A percentile compares a stretch with the other conserved stretches of the same genome.
Conservation (phyloP, 2,888 invertebrate genomes). For the Hesperia comma region DNA sequence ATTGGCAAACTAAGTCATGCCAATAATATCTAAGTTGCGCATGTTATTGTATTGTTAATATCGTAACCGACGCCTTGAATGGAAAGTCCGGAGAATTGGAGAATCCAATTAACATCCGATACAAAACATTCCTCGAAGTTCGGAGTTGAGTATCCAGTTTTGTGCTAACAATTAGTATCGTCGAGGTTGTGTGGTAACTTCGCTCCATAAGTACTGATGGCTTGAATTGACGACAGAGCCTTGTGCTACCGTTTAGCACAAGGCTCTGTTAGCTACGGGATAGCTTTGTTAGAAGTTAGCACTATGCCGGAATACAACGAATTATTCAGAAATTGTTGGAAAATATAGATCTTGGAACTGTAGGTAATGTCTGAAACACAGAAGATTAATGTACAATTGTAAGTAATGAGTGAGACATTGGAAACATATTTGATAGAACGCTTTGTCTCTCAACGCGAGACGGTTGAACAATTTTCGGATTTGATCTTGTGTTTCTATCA, state of each 20-base stretch:
- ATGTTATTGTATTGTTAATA: constrained; percentile 15
- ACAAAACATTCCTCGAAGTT: constrained; percentile 40
- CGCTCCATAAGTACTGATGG: constrained; percentile 36
- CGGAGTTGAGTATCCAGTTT: constrained; percentile 36
- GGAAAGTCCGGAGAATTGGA: constrained; percentile 28
- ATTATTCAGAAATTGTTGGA: constrained; percentile 56
- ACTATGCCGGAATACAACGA: constrained; percentile 61
- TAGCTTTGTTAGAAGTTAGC: constrained; percentile 62
- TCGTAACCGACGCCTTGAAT: constrained; percentile 20
- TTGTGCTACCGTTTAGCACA: constrained; percentile 54
- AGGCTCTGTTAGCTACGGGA: too few species aligned
- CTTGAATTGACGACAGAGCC: constrained; percentile 47
- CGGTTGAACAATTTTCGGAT: too few species aligned
- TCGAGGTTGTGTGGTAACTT: constrained; percentile 35
- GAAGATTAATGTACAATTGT: too few species aligned
- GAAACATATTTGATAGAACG: too few species aligned
- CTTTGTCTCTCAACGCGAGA: too few species aligned
- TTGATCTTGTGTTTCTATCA: too few species aligned
- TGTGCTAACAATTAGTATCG: constrained; percentile 43
- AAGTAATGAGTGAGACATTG: too few species aligned
- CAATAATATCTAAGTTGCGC: not conserved
- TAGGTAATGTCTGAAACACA: not conserved
- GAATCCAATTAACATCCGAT: constrained; percentile 40
- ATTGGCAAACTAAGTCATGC: not conserved
- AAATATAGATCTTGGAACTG: constrained; percentile 48